A percentile compares a stretch with the other conserved stretches of the same genome.
Conservation (phyloP, 53 echinoderm and acorn worm genomes). For the Stichopus horrens region DNA sequence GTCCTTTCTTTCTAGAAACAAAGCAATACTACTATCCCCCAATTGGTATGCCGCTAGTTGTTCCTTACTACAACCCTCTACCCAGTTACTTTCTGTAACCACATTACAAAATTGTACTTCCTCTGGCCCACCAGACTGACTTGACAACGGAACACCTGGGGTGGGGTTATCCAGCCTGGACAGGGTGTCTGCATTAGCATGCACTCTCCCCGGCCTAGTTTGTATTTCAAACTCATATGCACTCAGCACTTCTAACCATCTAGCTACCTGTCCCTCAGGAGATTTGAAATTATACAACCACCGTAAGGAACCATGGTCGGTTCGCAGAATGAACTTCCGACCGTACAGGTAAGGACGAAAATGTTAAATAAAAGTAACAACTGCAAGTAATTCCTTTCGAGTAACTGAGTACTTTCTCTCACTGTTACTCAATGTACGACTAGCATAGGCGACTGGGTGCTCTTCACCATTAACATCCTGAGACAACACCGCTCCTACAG, state of each 20-base stretch:
- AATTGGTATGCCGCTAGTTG: neutral
- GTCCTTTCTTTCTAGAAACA: neutral
- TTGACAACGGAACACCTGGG: neutral
- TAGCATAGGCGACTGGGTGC: slow-evolving; percentile 35
- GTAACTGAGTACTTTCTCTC: slow-evolving; percentile 44
- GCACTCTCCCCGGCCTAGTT: slow-evolving; percentile 45
- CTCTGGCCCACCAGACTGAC: neutral
- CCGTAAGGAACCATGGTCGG: slow-evolving; percentile 50
- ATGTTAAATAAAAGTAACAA: slow-evolving; percentile 35
- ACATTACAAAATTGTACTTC: neutral
- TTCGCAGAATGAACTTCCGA: slow-evolving; percentile 36
- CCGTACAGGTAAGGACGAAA: slow-evolving; percentile 53
- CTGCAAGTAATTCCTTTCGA: slow-evolving; percentile 50
- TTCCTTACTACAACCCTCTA: neutral
- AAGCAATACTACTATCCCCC: neutral
- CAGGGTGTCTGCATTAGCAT: slow-evolving; percentile 55
- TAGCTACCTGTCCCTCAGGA: slow-evolving; percentile 44
- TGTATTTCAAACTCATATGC: slow-evolving; percentile 46
- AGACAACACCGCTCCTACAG: slow-evolving; percentile 49
- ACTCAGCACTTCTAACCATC: slow-evolving; percentile 46
- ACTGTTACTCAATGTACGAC: slow-evolving; percentile 34
- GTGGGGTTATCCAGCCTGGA: slow-evolving; percentile 8
- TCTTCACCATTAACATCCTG: slow-evolving; percentile 39
- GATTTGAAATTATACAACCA: slow-evolving; percentile 46
- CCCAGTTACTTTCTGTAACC: neutral